Evolutionary conservation across 2,888 invertebrate genomes (phyloP), one percentile per base, ranked within the genome.

Genomic region (Drosophila rellima): DNA sequence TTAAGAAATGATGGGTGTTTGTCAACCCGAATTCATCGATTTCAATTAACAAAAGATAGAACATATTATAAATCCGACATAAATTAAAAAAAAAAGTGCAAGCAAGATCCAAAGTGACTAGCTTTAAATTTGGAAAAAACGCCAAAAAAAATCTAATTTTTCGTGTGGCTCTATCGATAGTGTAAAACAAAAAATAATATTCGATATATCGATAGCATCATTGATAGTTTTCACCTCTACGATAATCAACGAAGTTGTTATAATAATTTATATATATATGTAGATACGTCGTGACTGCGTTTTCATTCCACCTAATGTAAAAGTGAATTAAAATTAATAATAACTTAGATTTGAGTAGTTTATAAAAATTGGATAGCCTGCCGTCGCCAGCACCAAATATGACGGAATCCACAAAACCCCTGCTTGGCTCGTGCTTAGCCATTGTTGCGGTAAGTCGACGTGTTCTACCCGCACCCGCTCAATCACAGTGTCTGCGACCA

Each of bases 371-470:
- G 74, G 64, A 67, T 44, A 74, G 70, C 56, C 70, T 64, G 55
- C 69, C 78, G 63, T 67, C 52, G 23, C 65, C 66, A 63, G 35
- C 54, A 61, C 26, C 48, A 61, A 55, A 56, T 26, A 83, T 83
- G 83, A 74, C 75, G 69, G 70, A 74, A 63, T 68, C 78, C 56
- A 82, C 35, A 69, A 84, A 72, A 60, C 57, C 60, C 54, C 67
- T 70, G 73, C 70, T 82, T 17, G 66, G 84, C 68, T 82, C 80
- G 42, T 84, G 82, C 61, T 57, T 84, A 61, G 82, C 85, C 42
- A 72, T 83, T 50, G 71, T 84, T 71, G 84, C 87, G 84, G 83
- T 83, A 75, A 83, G 83, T 83, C 78, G 87, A 83, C 83, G 83
- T 83, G 83, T 83, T 87, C 87, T 61, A 54, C 60, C 68, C 56